Percentiles rank a stretch among this genome's conserved stretches.
Evolutionary conservation across 1,140 invertebrate genomes (phyloP).

Genomic region (Sarcophaga bullata): DNA sequence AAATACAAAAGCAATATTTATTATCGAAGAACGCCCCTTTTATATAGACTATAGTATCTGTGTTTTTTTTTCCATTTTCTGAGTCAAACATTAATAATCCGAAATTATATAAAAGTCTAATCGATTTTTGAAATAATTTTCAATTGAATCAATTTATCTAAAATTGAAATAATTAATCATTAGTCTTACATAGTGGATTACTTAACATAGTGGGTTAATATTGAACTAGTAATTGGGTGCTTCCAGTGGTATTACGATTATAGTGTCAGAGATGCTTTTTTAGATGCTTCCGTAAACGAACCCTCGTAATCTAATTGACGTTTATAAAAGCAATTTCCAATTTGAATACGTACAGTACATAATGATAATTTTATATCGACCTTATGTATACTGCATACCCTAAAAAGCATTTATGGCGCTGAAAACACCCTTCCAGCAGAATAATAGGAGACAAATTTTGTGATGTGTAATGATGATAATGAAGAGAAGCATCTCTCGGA

Average conservation of each 20-base stretch:
- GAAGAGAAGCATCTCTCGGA: conserved; percentile 20
- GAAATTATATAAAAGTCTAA: too few relatives aligned
- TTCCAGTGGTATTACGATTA: conserved; percentile 35
- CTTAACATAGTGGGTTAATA: too few relatives aligned
- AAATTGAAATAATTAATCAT: too few relatives aligned
- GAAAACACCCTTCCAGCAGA: conserved; percentile 1
- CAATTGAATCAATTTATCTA: too few relatives aligned
- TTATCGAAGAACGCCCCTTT: too few relatives aligned
- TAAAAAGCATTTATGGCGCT: too few relatives aligned
- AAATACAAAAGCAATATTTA: too few relatives aligned
- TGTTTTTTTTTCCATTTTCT: too few relatives aligned
- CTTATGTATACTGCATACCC: too few relatives aligned
- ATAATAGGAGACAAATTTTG: neutral
- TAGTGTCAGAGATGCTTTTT: conserved; percentile 29
- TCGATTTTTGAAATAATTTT: too few relatives aligned
- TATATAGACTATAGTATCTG: too few relatives aligned
- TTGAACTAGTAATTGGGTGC: conserved; percentile 31
- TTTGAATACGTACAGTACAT: neutral
- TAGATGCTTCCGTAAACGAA: conserved; percentile 2
- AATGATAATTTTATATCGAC: neutral
- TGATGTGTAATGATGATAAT: conserved; percentile 7
- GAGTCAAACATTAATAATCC: too few relatives aligned
- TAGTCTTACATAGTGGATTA: neutral
- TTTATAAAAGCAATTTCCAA: conserved; percentile 26
- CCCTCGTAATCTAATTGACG: neutral